Base-by-base conservation (phyloP, 2,797 vertebrate species). In the Enteromius fasciolatus region DNA sequence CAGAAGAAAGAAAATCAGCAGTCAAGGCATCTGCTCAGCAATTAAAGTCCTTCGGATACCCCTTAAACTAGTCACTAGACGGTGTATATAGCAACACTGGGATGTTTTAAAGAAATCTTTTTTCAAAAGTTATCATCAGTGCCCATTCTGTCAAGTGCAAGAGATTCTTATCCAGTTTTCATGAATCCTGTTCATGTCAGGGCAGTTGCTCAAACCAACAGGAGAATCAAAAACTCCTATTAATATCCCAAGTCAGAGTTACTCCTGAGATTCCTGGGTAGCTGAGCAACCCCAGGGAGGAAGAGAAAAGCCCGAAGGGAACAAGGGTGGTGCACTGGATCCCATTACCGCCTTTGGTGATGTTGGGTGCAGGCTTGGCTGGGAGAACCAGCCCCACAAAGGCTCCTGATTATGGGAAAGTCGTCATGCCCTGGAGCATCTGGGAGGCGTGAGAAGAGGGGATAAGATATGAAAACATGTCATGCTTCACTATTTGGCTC, bases 391-490 rank as follows among this genome's bases (percentile, higher is more conserved):
- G 90, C 85, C 87, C 84, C 81, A 69, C 79, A 75, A 87, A 87
- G 88, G 87, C 87, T 90, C 87, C 82, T 57, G 87, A 88, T 90
- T 91, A 93, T 92, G 91, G 90, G 91, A 92, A 94, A 90, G 87
- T 87, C 83, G 89, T 87, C 89, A 87, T 88, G 90, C 92, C 91
- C 91, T 89, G 87, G 90, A 93, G 93, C 92, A 88, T 91, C 86
- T 86, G 79, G 81, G 84, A 89, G 84, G 89, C 84, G 86, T 87
- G 86, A 85, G 86, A 90, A 86, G 81, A 88, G 83, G 87, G 88
- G 88, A 91, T 90, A 90, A 93, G 89, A 92, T 92, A 92, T 90
- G 88, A 93, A 94, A 93, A 93, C 93, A 93, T 78, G 90, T 92
- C 92, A 91, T 92, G 91, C 85, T 90, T 92, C 78, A 86, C 90